Conservation (phyloP, 2,888 invertebrate species). For the Kuschelorhynchus macadamiae region DNA sequence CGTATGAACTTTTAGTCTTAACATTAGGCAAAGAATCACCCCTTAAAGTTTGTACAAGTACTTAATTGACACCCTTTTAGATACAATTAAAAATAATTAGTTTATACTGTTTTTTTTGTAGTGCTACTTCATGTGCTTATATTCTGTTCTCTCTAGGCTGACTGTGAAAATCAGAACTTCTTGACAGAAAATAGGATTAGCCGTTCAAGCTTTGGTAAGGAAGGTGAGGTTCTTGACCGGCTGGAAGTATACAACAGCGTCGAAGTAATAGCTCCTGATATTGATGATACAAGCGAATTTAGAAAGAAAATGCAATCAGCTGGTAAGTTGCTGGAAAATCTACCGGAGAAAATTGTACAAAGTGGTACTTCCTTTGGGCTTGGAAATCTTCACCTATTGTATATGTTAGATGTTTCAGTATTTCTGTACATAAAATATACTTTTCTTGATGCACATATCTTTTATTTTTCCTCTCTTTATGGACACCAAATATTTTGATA, state of each 20-base stretch:
- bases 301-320: conserved; percentile 48
- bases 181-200: conserved; percentile 61
- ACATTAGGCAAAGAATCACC: too few relatives aligned
- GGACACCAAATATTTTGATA: too few relatives aligned
- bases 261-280: conserved; percentile 84
- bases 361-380: conserved; percentile 1
- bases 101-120: too few relatives aligned
- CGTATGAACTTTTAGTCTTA: too few relatives aligned
- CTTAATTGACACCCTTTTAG: too few relatives aligned
- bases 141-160: conserved; percentile 61
- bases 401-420: conserved; percentile 17
- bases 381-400: conserved; percentile 44
- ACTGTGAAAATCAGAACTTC: conserved; percentile 65
- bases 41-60: too few relatives aligned
- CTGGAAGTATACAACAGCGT: conserved; percentile 86
- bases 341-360: conserved; percentile 27
- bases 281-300: conserved; percentile 70
- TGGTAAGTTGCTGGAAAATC: conserved; percentile 54
- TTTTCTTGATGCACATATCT: conserved; percentile 28
- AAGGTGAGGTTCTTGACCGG: conserved; percentile 75
- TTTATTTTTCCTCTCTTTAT: conserved; percentile 25
- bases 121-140: too few relatives aligned
- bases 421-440: conserved; percentile 47
- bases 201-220: conserved; percentile 68
- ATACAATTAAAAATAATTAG: too few relatives aligned